Conservation (phyloP, 35 echinoderm and acorn worm genomes). For the Strongylocentrotus purpuratus region DNA sequence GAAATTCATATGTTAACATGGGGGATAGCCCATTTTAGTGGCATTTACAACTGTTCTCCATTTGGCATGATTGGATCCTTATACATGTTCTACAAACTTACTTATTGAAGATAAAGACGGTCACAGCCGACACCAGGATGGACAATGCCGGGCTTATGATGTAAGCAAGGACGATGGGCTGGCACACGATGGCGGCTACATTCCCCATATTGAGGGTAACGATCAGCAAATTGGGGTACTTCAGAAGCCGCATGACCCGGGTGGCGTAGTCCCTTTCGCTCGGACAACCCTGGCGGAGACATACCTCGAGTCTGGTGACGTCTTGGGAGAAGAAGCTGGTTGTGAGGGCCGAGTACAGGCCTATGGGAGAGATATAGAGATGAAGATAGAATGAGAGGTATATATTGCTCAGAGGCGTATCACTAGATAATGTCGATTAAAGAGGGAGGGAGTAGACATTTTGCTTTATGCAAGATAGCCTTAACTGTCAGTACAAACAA, state of each 20-base stretch:
- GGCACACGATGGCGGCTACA: background rate
- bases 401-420: too few species aligned
- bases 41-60: too few species aligned
- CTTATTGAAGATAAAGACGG: constrained; percentile 13
- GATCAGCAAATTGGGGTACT: background rate
- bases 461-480: too few species aligned
- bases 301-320: background rate
- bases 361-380: background rate
- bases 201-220: constrained; percentile 17
- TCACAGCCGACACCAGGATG: background rate
- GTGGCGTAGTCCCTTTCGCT: background rate
- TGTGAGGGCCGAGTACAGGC: background rate
- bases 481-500: too few species aligned
- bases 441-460: too few species aligned
- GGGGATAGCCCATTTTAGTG: too few species aligned
- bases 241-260: background rate
- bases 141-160: background rate
- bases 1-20: too few species aligned
- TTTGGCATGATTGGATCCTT: too few species aligned
- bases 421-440: too few species aligned
- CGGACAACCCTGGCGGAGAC: background rate
- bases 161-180: background rate
- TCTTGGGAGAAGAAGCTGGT: background rate
- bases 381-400: background rate
- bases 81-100: background rate